Percentiles rank a stretch among this genome's conserved stretches.
These are phyloP conservation scores for Okapia johnstoni DNA, from an alignment of 2,113 vertebrate species.

Conservation along the genomic window DNA sequence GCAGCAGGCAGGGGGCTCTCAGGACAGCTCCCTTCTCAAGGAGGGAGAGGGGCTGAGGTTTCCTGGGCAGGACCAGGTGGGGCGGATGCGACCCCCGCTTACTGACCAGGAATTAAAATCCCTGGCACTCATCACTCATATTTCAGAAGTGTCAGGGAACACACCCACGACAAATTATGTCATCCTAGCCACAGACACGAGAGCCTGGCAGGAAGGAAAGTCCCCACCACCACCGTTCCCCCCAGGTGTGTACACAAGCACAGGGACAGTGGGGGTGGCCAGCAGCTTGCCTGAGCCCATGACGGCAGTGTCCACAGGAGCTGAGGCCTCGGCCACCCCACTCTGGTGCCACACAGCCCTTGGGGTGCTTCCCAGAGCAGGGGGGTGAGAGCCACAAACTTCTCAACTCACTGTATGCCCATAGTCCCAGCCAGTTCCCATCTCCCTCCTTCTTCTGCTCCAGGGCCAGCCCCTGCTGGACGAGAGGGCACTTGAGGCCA, in stretches of 20 bases:
- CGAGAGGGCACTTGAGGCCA: background rate
- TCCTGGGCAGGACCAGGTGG: accelerated
- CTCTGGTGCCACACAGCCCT: accelerated
- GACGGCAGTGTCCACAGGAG: background rate
- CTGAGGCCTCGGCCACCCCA: too few species aligned
- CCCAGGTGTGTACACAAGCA: too few species aligned
- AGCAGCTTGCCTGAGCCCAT: background rate
- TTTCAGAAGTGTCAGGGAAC: background rate
- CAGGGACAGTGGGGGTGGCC: background rate
- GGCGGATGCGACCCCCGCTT: accelerated
- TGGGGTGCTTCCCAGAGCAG: background rate
- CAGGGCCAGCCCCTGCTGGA: conserved; percentile 40
- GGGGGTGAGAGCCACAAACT: background rate
- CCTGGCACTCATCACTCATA: background rate
- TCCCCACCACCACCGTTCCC: background rate
- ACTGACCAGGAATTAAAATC: background rate
- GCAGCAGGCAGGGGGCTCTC: background rate
- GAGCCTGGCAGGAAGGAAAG: background rate
- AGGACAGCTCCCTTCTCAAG: too few species aligned
- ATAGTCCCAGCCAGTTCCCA: conserved; percentile 40
- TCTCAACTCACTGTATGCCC: background rate
- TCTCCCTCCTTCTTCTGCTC: conserved; percentile 51
- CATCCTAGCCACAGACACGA: background rate
- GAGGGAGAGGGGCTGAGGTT: background rate
- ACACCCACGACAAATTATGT: background rate